Evolutionary conservation across 1,140 invertebrate genomes (phyloP), one percentile per base, ranked within the genome.

Genomic region (Drosophila pseudoobscura): DNA sequence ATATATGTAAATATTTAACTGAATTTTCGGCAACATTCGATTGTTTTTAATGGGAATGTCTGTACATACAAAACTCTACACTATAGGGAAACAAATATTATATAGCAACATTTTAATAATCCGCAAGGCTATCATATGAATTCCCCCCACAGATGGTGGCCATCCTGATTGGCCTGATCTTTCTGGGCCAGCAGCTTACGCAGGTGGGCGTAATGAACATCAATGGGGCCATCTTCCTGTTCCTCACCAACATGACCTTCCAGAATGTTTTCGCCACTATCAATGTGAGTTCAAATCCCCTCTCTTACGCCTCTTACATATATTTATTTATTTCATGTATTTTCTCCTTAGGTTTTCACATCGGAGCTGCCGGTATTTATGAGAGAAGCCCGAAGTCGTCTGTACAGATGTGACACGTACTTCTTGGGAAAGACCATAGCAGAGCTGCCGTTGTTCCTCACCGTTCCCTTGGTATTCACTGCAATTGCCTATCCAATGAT

Each of bases 201-300:
- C 95, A 98, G 91, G 95, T 97, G 77, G 97, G 97, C 4, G 96
- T 98, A 0, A 97, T 97, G 95, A 99, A 99, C 91, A 97, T 99
- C 61, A 99, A 98, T 90, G 98, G 98, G 50, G 97, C 96, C n/a
- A 93, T 99, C 20, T 99, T 98, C 89, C 94, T 99, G 56, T 96
- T 98, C 88, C 93, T 99, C 2, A 97, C 96, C 4, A 98, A 98
- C 91, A 97, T 97, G 95, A 99, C 97, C 6, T 98, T 98, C 91
- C 97, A 97, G 90, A 98, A 98, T 92, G 95, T 97, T 8, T 97
- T 96, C 87, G 95, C 96, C 47, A 97, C 98, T 17, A 95, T 98
- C 51, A 96, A 95, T 91, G 97, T 98, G 92, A 95, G 95, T 31
- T 9, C 31, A 29, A 7, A 1, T 29, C 6, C 6, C 6, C 6